Conservation (phyloP, 2,797 vertebrate genomes). For the Orientallactaga sibirica region DNA sequence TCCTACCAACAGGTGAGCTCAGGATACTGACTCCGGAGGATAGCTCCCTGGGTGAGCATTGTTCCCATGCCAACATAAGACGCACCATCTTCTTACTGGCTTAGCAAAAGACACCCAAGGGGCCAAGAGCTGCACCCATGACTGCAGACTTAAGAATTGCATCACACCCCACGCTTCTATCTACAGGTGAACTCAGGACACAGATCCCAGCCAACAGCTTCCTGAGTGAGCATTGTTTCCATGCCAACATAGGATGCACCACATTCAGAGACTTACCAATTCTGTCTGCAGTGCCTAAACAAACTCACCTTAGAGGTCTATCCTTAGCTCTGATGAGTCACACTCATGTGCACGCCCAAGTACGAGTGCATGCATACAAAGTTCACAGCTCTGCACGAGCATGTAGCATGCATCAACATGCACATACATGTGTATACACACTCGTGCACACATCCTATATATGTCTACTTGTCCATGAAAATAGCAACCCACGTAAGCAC, state of each 20-base stretch:
- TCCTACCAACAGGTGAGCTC: too few species aligned
- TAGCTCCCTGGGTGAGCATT: fast-evolving
- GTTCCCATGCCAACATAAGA: neutral
- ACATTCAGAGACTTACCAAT: too few species aligned
- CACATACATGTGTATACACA: neutral
- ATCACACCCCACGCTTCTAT: fast-evolving
- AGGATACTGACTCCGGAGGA: fast-evolving
- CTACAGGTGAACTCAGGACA: too few species aligned
- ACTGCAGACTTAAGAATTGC: neutral
- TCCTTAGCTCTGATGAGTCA: neutral
- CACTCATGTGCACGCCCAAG: neutral
- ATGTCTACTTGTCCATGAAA: fast-evolving
- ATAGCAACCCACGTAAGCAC: too few species aligned
- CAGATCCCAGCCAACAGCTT: too few species aligned
- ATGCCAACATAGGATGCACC: neutral
- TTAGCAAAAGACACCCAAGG: neutral
- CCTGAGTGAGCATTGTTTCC: neutral
- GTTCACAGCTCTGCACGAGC: neutral
- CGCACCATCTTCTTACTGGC: too few species aligned
- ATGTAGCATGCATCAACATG: neutral
- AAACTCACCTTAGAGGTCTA: neutral
- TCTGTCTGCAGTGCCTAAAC: fast-evolving
- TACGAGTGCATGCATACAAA: neutral
- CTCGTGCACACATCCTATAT: neutral
- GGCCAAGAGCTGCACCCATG: fast-evolving